Base-by-base conservation (phyloP, 1,140 invertebrate species). In the Tyrophagus putrescentiae region DNA sequence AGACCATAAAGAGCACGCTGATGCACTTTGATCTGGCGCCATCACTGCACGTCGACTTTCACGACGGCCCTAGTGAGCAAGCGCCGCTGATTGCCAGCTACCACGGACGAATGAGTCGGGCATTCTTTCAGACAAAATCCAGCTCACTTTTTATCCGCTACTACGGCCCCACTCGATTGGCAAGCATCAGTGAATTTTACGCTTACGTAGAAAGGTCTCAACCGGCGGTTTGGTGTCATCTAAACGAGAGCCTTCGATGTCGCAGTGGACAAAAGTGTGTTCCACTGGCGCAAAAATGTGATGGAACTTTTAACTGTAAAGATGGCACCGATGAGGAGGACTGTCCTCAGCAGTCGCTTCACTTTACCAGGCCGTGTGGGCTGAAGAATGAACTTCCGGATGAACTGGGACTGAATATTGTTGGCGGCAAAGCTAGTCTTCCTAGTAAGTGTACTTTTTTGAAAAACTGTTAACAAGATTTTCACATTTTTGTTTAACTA, bases 241-340 rank as follows among this genome's bases (percentile, higher is more conserved):
- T 11, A 25, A 48, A 25, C 11, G 6, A 41, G 2, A 18, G 58
- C 7, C 52, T 65, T 54, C 44, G 39, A 54, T 79, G 84, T 68
- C 68, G 71, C 60, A 75, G 79, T 67, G 81, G n/a, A 11, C 9
- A 82, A 39, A 82, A 84, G 57, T 96, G 92, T 67, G 85, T 95
- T 42, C 81, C 85, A 0, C 77, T 80, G 66, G 92, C 83, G 67
- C 81, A 85, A 62, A 72, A 87, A 16, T 89, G 88, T 71, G 85
- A 93, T 71, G 82, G 84, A 4, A 73, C 84, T 3, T 85, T 93
- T 70, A 87, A 95, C 69, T 96, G 92, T 72, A 85, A 84, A 29
- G 92, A 97, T 71, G 85, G 86, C 31, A 87, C 84, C 0, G 88
- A 93, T 70, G 78, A 79, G 67, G 52, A 63, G 11, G 64, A 73